Evolutionary conservation across 2,113 vertebrate species (phyloP).

Genomic region (Procavia capensis): DNA sequence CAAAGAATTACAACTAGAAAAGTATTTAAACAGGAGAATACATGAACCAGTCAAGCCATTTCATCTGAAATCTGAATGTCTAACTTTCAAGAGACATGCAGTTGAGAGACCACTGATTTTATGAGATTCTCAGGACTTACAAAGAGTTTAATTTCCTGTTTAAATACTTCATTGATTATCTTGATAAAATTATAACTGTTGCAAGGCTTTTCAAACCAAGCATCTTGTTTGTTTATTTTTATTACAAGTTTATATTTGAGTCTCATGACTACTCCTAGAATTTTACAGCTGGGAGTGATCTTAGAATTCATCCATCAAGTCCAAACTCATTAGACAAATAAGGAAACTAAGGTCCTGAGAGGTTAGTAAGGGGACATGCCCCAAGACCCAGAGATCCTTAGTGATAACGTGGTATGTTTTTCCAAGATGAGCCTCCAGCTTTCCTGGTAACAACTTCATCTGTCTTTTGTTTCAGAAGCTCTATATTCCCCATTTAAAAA

Average conservation of each 20-base stretch:
- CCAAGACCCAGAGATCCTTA: not conserved
- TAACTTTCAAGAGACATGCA: not conserved
- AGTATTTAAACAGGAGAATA: slow-evolving; percentile 21
- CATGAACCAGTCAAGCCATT: not conserved
- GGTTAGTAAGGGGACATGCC: not conserved
- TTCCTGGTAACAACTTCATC: slow-evolving; percentile 6
- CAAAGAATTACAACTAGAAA: slow-evolving; percentile 6
- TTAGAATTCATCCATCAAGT: slow-evolving; percentile 23
- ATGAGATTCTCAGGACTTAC: not conserved
- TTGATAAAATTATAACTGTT: slow-evolving; percentile 11
- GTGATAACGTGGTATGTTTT: not conserved
- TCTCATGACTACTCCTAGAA: not conserved
- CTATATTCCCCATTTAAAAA: not conserved
- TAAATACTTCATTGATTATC: slow-evolving; percentile 22
- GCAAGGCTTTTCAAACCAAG: not conserved
- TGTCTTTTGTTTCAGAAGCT: not conserved
- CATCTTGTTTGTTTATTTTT: not conserved
- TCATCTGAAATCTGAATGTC: slow-evolving; percentile 12
- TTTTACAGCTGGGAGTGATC: not conserved
- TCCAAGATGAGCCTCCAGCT: not conserved
- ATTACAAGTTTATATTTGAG: slow-evolving; percentile 30
- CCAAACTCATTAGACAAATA: not conserved
- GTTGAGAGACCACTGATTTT: not conserved
- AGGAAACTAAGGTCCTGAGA: not conserved
- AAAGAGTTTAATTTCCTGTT: not conserved